Base-by-base conservation (phyloP, 2,113 vertebrate species). In the Triplophysa rosa region DNA sequence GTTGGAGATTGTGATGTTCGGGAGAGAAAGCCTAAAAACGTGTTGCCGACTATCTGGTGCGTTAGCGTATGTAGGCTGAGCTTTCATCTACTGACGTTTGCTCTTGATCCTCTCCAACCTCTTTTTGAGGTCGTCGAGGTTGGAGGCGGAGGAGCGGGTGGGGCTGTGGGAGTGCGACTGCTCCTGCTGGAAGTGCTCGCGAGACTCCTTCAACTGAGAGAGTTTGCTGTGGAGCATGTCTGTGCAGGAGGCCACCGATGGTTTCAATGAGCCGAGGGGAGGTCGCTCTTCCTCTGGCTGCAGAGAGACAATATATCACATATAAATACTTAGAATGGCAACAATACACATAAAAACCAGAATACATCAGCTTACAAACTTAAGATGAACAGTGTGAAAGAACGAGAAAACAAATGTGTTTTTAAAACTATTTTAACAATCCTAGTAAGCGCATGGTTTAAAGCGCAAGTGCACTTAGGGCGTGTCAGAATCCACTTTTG, bases 91-190 rank as follows among this genome's bases (percentile, higher is more conserved):
- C 89, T 99, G 97, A 87, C 95, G 94, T 89, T 96, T 98, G 91
- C 96, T 98, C 93, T 99, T 99, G 91, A 99, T 99, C 90, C 95
- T 94, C 91, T 99, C 98, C 92, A 99, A 92, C 90, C 98, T 95
- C 86, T 99, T 99, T 94, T 98, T 99, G 92, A 99, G 95, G 94
- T 99, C 98, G 71, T 99, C 98, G n/a, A 99, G 95, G 89, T 99
- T 98, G 80, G 95, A 88, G 17, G 95, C 93, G 11, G 95, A 89
- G 1, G 95, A 91, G 58, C 94, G 93, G 61, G 88, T 82, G 88
- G 92, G 90, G 87, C 87, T 94, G 87, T 84, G 92, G 1, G 94
- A 92, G 87, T 94, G 93, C 63, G 94, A 93, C 89, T 95, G 96
- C 77, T 98, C 97, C 79, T 97, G 95, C 79, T 97, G 97, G 90